These are phyloP conservation scores for Drosophila willistoni DNA, from an alignment of 1,140 invertebrate species.

Conservation along the genomic window DNA sequence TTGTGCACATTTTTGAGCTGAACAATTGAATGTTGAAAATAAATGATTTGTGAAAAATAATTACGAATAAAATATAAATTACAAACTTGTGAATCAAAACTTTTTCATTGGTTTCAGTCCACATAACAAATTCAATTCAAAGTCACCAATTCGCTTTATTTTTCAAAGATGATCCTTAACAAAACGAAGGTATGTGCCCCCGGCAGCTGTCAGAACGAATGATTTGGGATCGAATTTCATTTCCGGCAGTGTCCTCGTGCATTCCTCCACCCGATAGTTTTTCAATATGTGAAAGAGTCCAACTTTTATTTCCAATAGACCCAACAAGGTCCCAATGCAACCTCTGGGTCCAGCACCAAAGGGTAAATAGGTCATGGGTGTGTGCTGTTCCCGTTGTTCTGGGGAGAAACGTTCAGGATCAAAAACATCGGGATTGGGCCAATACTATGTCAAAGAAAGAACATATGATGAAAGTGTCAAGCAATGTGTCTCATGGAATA, in stretches of 20 bases:
- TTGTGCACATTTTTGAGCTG: slow-evolving; percentile 67
- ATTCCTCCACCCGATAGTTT: slow-evolving; percentile 83
- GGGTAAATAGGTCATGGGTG: slow-evolving; percentile 82
- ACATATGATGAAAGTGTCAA: slow-evolving; percentile 77
- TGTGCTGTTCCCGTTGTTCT: slow-evolving; percentile 70
- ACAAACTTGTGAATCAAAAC: slow-evolving; percentile 21
- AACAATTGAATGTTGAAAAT: slow-evolving; percentile 46
- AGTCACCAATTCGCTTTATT: slow-evolving; percentile 8
- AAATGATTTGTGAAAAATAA: slow-evolving; percentile 60
- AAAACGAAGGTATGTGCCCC: slow-evolving; percentile 66
- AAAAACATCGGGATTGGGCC: slow-evolving; percentile 83
- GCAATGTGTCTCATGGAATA: not conserved
- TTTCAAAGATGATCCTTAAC: slow-evolving; percentile 43
- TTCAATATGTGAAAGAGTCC: slow-evolving; percentile 85
- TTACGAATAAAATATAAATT: slow-evolving; percentile 64
- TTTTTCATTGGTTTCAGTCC: not conserved
- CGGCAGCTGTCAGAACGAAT: slow-evolving; percentile 76
- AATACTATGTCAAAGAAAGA: slow-evolving; percentile 39
- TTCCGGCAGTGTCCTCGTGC: slow-evolving; percentile 54
- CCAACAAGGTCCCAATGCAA: slow-evolving; percentile 86
- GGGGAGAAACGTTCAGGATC: slow-evolving; percentile 85
- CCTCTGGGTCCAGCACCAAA: slow-evolving; percentile 84
- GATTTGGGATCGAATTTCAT: slow-evolving; percentile 83
- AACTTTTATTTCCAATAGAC: slow-evolving; percentile 87
- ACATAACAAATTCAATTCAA: not conserved